Evolutionary conservation across 2,113 vertebrate species (phyloP).

Genomic region (Petrocephalus zakoni): DNA sequence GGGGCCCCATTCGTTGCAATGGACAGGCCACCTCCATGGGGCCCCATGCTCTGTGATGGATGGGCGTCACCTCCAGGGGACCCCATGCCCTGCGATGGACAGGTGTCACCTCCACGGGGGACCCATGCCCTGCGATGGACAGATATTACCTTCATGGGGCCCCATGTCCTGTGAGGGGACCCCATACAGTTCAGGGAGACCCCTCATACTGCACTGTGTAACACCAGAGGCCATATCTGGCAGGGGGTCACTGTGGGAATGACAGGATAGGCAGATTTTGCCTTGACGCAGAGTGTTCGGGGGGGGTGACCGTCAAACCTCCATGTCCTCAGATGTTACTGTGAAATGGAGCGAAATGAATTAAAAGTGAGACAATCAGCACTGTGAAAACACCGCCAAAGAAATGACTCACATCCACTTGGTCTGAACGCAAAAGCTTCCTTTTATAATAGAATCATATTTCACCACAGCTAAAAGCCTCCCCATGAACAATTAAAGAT

Average conservation of each 20-base stretch:
- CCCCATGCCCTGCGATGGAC: not conserved
- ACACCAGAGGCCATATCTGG: not conserved
- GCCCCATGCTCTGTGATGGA: too few relatives aligned
- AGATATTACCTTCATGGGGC: too few relatives aligned
- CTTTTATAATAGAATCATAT: constrained; percentile 57
- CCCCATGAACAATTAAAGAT: constrained; percentile 65
- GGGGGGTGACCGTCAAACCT: not conserved
- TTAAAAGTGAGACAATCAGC: constrained; percentile 28
- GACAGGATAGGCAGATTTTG: not conserved
- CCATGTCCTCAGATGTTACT: constrained; percentile 30
- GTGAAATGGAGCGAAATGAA: constrained; percentile 22
- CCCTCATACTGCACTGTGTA: not conserved
- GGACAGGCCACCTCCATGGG: not conserved
- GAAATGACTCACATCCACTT: constrained; percentile 43
- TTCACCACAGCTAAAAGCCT: constrained; percentile 64
- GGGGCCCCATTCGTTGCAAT: not conserved
- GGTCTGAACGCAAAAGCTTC: constrained; percentile 40
- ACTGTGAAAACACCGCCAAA: constrained; percentile 42
- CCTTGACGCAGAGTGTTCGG: not conserved
- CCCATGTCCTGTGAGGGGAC: too few relatives aligned
- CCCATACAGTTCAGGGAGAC: not conserved
- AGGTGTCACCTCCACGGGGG: not conserved
- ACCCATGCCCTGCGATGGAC: not conserved
- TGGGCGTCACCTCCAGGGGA: not conserved
- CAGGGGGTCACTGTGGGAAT: not conserved